phyloP scores from a whole-genome alignment of 1,140 invertebrate genomes.

The Pogonognathellus flavescens region DNA sequence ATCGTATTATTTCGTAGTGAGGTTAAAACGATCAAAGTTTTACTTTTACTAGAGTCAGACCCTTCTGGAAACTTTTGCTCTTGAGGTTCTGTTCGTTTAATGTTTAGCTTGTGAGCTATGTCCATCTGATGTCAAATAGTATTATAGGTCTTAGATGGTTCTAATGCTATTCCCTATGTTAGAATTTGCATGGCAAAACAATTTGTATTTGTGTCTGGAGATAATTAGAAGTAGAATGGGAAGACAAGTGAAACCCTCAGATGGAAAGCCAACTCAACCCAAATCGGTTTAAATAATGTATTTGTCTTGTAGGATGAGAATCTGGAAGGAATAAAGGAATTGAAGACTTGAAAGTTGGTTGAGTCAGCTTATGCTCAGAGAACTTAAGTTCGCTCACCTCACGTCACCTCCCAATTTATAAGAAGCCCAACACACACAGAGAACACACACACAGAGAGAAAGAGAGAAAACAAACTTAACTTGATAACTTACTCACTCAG shows the following conservation, averaged over 20 bases:
- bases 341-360: background rate
- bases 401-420: background rate
- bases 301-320: conserved; percentile 5
- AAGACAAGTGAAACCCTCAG: background rate
- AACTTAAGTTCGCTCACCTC: background rate
- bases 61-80: too few species aligned
- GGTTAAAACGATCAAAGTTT: too few species aligned
- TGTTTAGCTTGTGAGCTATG: too few species aligned
- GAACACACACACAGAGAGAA: background rate
- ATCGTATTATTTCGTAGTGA: too few species aligned
- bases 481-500: background rate
- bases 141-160: background rate
- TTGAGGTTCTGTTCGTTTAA: too few species aligned
- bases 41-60: too few species aligned
- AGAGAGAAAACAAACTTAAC: conserved; percentile 20
- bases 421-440: background rate
- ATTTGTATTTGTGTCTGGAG: conserved; percentile 14
- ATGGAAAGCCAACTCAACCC: background rate
- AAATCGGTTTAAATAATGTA: conserved; percentile 28
- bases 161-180: background rate
- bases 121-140: too few species aligned
- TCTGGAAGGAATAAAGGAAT: background rate
- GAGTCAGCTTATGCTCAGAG: too few species aligned
- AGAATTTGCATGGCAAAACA: background rate
- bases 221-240: background rate